phyloP scores from a whole-genome alignment of 2,113 vertebrate genomes.

The Mixornis gularis region DNA sequence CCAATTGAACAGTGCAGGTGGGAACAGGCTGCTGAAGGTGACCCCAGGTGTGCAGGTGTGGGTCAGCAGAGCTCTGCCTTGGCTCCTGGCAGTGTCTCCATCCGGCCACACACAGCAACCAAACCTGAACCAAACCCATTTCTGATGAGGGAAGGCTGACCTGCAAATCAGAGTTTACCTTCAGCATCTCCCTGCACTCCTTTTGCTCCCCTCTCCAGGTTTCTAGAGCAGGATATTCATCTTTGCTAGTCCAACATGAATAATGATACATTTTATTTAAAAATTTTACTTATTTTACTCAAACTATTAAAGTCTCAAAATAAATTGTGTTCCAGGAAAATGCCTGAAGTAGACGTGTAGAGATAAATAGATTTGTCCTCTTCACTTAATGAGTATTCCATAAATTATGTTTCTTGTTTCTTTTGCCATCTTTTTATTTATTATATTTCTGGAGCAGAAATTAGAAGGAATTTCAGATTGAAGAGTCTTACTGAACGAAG shows the following conservation, averaged over 20 bases:
- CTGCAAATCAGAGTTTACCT: background rate
- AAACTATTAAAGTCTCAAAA: background rate
- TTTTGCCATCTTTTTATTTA: background rate
- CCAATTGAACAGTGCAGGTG: background rate
- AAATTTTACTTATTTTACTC: background rate
- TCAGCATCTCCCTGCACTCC: background rate
- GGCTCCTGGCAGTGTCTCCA: fast-evolving
- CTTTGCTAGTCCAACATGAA: background rate
- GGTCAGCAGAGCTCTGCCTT: background rate
- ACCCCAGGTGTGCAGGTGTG: background rate
- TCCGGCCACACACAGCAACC: background rate
- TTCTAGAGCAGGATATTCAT: background rate
- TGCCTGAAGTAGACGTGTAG: background rate
- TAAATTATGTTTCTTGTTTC: background rate
- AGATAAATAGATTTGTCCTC: background rate
- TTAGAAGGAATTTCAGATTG: background rate
- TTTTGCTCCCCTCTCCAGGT: background rate
- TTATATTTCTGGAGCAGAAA: background rate
- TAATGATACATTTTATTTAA: background rate
- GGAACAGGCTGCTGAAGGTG: background rate
- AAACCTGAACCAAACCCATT: background rate
- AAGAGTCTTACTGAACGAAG: background rate
- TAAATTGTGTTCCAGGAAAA: background rate
- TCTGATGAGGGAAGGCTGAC: no score
- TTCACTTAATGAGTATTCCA: background rate